Conservation (phyloP, 2,797 vertebrate genomes). For the Aplochiton taeniatus region DNA sequence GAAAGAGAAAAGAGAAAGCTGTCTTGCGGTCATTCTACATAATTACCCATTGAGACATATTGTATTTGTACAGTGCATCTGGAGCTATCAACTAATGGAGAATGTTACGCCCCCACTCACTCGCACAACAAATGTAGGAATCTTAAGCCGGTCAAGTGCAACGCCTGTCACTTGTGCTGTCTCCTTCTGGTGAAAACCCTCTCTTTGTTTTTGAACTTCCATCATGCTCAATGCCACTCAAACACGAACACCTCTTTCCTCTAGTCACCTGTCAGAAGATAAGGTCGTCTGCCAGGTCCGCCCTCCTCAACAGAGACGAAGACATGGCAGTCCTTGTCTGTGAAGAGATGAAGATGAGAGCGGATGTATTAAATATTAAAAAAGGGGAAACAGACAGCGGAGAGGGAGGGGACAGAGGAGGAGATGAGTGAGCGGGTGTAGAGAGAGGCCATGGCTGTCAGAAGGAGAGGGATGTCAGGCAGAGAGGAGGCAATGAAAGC, state of each 20-base stretch:
- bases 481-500: neutral
- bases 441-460: neutral
- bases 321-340: neutral
- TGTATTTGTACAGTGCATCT: no score
- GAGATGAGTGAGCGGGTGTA: neutral
- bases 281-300: no score
- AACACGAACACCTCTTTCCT: neutral
- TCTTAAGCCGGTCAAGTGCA: slow-evolving; percentile 9
- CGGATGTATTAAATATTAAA: no score
- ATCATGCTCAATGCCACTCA: neutral
- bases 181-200: neutral
- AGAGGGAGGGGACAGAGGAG: neutral
- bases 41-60: no score
- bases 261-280: neutral
- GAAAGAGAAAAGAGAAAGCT: no score
- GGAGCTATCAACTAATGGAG: no score
- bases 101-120: no score
- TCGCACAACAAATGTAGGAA: no score
- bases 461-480: neutral
- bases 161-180: neutral
- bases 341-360: neutral
- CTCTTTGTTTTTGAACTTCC: neutral
- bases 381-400: no score
- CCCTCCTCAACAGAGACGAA: no score
- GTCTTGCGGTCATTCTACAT: no score